Percentiles rank a stretch among this genome's conserved stretches.
Evolutionary conservation across 2,888 invertebrate species (phyloP).

Genomic region (Coenonympha glycerion): DNA sequence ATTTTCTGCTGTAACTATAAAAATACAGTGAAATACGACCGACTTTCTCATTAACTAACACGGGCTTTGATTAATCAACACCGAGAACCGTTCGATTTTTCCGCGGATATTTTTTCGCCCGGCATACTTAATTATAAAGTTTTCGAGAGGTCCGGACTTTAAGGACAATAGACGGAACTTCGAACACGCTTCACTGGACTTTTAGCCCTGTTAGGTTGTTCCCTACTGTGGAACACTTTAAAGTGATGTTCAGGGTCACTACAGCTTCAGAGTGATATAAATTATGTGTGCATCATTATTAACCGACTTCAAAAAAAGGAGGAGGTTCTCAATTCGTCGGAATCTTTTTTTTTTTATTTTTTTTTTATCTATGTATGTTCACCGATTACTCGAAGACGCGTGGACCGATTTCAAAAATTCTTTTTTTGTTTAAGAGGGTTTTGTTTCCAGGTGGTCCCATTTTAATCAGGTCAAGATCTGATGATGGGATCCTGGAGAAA

Average conservation of each 20-base stretch:
- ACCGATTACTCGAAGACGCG: too few species aligned
- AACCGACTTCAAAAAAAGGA: too few species aligned
- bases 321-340: too few species aligned
- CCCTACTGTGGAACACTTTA: slow-evolving; percentile 1
- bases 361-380: too few species aligned
- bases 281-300: background rate
- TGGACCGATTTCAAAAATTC: too few species aligned
- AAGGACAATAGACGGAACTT: slow-evolving; percentile 47
- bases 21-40: background rate
- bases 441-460: too few species aligned
- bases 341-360: too few species aligned
- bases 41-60: slow-evolving; percentile 26
- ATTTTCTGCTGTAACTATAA: background rate
- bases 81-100: slow-evolving; percentile 45
- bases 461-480: too few species aligned
- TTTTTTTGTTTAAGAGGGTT: too few species aligned
- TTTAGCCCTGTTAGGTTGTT: slow-evolving; percentile 12
- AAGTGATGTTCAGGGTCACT: background rate
- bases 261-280: background rate
- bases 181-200: slow-evolving; percentile 24
- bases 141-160: slow-evolving; percentile 40
- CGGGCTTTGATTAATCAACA: slow-evolving; percentile 50
- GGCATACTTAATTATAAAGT: slow-evolving; percentile 61
- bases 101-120: slow-evolving; percentile 42
- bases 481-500: too few species aligned